Evolutionary conservation across 2,797 vertebrate species (phyloP), one percentile per base, ranked within the genome.

Genomic region (Myripristis murdjan): DNA sequence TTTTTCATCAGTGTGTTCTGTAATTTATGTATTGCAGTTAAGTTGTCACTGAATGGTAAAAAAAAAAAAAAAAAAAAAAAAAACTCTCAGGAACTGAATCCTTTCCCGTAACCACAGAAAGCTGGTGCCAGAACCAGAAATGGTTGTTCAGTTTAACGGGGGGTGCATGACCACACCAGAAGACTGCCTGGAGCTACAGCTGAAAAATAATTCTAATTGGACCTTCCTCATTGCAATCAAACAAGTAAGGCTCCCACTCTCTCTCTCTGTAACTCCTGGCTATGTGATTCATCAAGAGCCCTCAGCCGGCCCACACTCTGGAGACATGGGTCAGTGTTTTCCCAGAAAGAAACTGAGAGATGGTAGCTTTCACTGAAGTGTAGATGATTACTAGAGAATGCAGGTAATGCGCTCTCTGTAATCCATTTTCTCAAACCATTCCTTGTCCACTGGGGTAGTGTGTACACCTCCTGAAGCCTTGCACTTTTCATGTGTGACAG

Each of bases 161-260:
- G 23, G 82, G 73, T 66, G 59, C 31, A 56, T 18, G 20, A 55
- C 57, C 55, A 52, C 64, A 68, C 55, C 51, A 81, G n/a, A 69
- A 70, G 75, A 72, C 33, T 57, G 72, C 79, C 70, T 12, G 20
- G 31, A 39, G 60, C 46, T 20, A 37, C 28, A 10, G 63, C 48
- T 70, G 49, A 76, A 75, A 84, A 86, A 79, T 75, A 18, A 52
- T 85, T 80, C 73, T 56, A 77, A 64, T 77, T 79, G 58, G 53
- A 79, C 51, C 72, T 81, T 70, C 52, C 20, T 53, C 68, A 78
- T 65, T 70, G 59, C 37, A 57, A 65, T 68, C 76, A 78, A 67
- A 64, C 60, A 65, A 64, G 37, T 47, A 15, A 58, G 70, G 68
- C 43, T 37, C 20, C 28, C 66, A 54, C 35, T 26, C 66, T 80